Percentiles rank a stretch among this genome's conserved stretches.
phyloP scores from a whole-genome alignment of 1,140 invertebrate genomes.

The Polyergus mexicanus region DNA sequence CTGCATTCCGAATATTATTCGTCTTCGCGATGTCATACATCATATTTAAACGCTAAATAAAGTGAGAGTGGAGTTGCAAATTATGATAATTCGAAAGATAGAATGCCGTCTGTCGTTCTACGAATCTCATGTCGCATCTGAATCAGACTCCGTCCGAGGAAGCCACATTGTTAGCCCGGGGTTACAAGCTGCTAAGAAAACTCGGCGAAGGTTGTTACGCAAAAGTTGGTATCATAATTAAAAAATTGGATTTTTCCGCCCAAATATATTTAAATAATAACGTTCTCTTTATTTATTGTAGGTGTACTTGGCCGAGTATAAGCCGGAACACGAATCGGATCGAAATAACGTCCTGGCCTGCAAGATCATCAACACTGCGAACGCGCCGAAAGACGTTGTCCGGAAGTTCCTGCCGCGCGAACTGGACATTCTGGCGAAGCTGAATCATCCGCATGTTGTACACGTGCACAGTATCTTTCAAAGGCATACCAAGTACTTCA shows the following conservation, averaged over 20 bases:
- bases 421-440: conserved; percentile 89
- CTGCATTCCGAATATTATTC: background rate
- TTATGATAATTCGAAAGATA: conserved; percentile 43
- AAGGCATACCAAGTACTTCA: conserved; percentile 89
- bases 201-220: conserved; percentile 90
- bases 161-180: conserved; percentile 86
- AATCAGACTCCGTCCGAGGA: conserved; percentile 86
- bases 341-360: conserved; percentile 87
- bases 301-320: conserved; percentile 89
- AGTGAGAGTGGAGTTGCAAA: conserved; percentile 25
- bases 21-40: background rate
- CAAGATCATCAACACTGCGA: conserved; percentile 91
- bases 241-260: background rate
- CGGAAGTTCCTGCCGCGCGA: conserved; percentile 92
- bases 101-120: conserved; percentile 47
- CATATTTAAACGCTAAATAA: background rate
- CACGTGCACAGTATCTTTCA: conserved; percentile 91
- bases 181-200: conserved; percentile 88
- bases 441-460: conserved; percentile 92
- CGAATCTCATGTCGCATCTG: conserved; percentile 70
- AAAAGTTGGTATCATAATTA: conserved; percentile 84
- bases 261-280: background rate
- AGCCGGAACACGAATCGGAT: conserved; percentile 78
- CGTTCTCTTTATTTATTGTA: conserved; percentile 73
- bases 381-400: conserved; percentile 91